Evolutionary conservation across 2,888 invertebrate genomes (phyloP).

Genomic region (Halictus quadricinctus): DNA sequence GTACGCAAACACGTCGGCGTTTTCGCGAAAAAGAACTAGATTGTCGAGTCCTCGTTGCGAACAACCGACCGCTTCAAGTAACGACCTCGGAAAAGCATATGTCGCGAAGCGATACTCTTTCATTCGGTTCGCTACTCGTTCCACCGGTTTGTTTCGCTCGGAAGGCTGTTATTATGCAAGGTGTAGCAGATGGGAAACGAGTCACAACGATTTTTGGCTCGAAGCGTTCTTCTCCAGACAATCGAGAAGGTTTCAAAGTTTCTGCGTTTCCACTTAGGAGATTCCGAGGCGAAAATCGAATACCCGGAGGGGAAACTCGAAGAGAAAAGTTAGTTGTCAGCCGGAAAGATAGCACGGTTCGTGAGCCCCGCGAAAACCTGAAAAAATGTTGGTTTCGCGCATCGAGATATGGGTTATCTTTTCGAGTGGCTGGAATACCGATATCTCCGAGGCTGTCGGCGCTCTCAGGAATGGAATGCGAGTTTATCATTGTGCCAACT

Average conservation of each 20-base stretch:
- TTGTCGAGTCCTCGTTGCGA: background rate
- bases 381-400: conserved; percentile 30
- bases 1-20: background rate
- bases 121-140: background rate
- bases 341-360: background rate
- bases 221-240: background rate
- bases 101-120: background rate
- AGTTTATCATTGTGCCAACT: conserved; percentile 71
- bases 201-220: background rate
- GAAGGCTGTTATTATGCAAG: background rate
- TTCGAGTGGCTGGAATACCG: conserved; percentile 49
- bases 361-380: background rate
- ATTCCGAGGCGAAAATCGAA: too few relatives aligned
- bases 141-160: background rate
- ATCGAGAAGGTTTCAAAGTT: background rate
- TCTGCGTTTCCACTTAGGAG: too few relatives aligned
- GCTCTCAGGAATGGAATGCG: conserved; percentile 65
- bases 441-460: conserved; percentile 49
- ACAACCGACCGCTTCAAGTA: background rate
- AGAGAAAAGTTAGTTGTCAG: background rate
- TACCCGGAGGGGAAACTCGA: too few relatives aligned
- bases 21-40: background rate
- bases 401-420: conserved; percentile 60
- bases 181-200: background rate
- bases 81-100: background rate